Evolutionary conservation across 2,888 invertebrate species (phyloP).

Genomic region (Drosophila sordidula): DNA sequence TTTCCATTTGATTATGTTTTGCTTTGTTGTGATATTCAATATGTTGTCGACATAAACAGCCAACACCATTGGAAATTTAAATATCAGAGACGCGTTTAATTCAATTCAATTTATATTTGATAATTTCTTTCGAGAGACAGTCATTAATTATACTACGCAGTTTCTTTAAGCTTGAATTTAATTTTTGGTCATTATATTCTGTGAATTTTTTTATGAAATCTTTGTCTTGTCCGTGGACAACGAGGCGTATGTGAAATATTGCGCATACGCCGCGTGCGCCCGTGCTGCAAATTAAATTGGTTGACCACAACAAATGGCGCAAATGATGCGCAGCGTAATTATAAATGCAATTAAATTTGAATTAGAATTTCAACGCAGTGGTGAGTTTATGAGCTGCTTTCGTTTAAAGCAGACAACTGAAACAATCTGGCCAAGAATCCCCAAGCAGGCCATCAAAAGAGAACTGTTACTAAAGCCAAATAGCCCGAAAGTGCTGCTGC

Average conservation of each 20-base stretch:
- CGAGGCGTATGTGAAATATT: constrained; percentile 34
- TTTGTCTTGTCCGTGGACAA: background rate
- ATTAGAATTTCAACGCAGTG: background rate
- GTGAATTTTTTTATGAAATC: background rate
- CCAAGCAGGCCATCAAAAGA: background rate
- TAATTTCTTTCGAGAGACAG: constrained; percentile 12
- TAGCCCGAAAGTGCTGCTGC: constrained; percentile 2
- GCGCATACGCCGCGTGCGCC: constrained; percentile 11
- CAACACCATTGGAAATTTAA: constrained; percentile 17
- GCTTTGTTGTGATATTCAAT: constrained; percentile 11
- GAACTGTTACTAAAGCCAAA: background rate
- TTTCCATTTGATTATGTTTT: constrained; percentile 4
- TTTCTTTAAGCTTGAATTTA: constrained; percentile 3
- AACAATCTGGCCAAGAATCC: background rate
- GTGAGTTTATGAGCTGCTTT: too few relatives aligned
- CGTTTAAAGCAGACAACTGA: background rate
- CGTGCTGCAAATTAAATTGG: constrained; percentile 1
- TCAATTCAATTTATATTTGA: constrained; percentile 22
- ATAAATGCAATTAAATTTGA: constrained; percentile 12
- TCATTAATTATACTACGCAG: too few relatives aligned
- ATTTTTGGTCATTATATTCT: background rate
- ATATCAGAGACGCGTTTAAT: constrained; percentile 19
- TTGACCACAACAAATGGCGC: constrained; percentile 14
- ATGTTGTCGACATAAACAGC: constrained; percentile 2
- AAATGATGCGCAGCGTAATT: constrained; percentile 13